Conservation (phyloP, 1,140 invertebrate species). For the Colletes latitarsis region DNA sequence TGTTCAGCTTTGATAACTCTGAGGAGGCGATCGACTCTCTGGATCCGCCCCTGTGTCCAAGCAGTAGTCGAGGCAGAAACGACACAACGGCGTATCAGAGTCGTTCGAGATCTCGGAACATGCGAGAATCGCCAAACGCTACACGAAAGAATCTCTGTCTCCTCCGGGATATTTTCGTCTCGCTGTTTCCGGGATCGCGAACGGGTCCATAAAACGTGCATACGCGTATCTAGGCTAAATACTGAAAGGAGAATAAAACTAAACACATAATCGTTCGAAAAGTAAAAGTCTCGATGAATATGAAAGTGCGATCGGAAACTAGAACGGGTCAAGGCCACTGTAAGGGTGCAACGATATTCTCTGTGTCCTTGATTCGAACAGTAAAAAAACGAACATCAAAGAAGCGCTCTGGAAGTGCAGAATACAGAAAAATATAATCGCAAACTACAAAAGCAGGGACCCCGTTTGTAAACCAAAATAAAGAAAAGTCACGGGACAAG, state of each 20-base stretch:
- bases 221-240: background rate
- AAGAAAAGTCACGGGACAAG: too few species aligned
- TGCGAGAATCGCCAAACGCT: too few species aligned
- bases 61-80: constrained; percentile 6
- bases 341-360: too few species aligned
- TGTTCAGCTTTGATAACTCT: too few species aligned
- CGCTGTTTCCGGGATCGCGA: too few species aligned
- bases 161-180: too few species aligned
- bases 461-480: too few species aligned
- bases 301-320: constrained; percentile 1
- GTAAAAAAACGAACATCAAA: constrained; percentile 1
- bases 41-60: background rate
- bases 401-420: constrained; percentile 5
- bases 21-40: too few species aligned
- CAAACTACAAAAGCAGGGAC: too few species aligned
- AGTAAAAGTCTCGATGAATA: background rate
- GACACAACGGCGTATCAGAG: background rate
- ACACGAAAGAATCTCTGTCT: too few species aligned
- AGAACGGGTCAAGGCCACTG: background rate
- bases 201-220: background rate
- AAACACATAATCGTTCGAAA: background rate
- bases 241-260: background rate
- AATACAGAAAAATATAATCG: constrained; percentile 5
- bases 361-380: background rate
- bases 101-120: too few species aligned